Evolutionary conservation across 2,113 vertebrate species (phyloP).

Genomic region (Hypocryptadius cinnamomeus): DNA sequence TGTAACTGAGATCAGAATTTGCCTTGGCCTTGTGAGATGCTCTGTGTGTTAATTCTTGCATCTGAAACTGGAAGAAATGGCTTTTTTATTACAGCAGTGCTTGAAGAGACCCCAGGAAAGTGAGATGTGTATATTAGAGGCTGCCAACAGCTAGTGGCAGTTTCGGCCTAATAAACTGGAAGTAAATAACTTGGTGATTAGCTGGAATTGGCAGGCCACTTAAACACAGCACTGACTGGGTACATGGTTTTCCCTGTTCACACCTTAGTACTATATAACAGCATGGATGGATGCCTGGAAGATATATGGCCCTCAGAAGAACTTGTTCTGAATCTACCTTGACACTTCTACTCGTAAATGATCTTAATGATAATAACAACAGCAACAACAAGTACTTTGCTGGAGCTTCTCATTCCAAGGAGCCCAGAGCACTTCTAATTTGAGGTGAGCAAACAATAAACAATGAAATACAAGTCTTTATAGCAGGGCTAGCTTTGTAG

Average conservation of each 20-base stretch:
- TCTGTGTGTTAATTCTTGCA: constrained; percentile 46
- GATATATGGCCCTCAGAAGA: background rate
- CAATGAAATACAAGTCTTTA: background rate
- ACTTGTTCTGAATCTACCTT: constrained; percentile 7
- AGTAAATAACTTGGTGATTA: constrained; percentile 69
- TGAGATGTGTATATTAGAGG: constrained; percentile 70
- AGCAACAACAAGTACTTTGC: background rate
- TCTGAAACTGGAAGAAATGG: constrained; percentile 43
- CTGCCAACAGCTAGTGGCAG: constrained; percentile 69
- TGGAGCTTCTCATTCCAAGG: background rate
- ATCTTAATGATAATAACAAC: background rate
- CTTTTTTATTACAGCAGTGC: constrained; percentile 55
- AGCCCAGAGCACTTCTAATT: background rate
- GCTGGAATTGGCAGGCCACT: constrained; percentile 68
- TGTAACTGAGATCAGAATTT: constrained; percentile 46
- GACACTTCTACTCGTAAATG: background rate
- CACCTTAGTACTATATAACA: constrained; percentile 5
- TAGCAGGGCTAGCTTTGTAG: background rate
- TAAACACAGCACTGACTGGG: background rate
- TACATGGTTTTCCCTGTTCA: constrained; percentile 1
- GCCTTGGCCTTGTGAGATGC: constrained; percentile 12
- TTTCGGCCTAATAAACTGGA: constrained; percentile 77
- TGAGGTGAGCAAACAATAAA: background rate
- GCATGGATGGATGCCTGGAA: constrained; percentile 4
- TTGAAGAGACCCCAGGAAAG: constrained; percentile 71